phyloP scores from a whole-genome alignment of 2,113 vertebrate species.

The Microtus richardsoni region DNA sequence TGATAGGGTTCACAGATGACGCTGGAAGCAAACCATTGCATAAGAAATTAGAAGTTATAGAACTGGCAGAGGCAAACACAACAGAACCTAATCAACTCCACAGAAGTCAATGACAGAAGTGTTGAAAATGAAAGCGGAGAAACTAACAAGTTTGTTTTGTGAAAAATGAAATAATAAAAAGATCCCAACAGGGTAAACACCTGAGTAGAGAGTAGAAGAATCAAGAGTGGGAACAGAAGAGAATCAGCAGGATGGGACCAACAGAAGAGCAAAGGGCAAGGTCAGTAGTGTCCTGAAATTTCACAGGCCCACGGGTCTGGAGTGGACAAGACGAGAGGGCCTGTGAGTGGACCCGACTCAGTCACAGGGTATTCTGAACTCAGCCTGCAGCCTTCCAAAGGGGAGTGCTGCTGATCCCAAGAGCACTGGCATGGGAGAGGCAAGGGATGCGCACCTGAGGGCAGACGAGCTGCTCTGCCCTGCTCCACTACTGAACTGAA shows the following conservation, averaged over 20 bases:
- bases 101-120: background rate
- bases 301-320: too few species aligned
- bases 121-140: background rate
- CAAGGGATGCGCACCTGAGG: background rate
- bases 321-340: background rate
- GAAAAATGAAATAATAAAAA: background rate
- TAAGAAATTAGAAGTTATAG: background rate
- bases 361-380: background rate
- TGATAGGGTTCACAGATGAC: background rate
- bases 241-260: background rate
- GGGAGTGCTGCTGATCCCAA: background rate
- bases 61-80: background rate
- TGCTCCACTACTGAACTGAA: background rate
- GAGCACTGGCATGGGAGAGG: background rate
- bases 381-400: background rate
- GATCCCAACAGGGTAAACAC: background rate
- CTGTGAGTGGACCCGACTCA: background rate
- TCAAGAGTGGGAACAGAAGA: background rate
- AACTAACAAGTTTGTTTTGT: background rate
- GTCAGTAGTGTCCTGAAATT: background rate
- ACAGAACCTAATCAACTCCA: slow-evolving; percentile 3
- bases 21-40: background rate
- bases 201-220: background rate
- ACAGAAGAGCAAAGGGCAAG: background rate
- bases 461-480: accelerated